These are phyloP conservation scores for Ichneumoninae sp. DNA, from an alignment of 2,888 invertebrate genomes.

Conservation along the genomic window DNA sequence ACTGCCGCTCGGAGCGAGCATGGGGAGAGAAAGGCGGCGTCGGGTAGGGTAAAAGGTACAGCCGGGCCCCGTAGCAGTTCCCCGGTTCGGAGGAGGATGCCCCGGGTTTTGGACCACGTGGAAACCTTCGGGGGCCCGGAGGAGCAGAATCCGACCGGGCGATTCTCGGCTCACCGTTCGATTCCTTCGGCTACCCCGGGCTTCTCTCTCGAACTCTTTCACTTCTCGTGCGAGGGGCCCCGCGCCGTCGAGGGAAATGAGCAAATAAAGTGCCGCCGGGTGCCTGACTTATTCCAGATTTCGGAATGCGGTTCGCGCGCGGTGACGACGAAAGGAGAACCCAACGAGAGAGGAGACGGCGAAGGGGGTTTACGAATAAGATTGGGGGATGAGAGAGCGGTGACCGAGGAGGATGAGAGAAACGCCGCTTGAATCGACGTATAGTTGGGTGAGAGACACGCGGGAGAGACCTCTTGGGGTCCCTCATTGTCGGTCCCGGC, in stretches of 20 bases:
- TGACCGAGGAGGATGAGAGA: slow-evolving; percentile 37
- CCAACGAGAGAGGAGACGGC: slow-evolving; percentile 39
- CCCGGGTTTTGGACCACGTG: not conserved
- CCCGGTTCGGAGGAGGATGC: slow-evolving; percentile 21
- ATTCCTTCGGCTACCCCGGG: slow-evolving; percentile 9
- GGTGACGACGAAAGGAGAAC: slow-evolving; percentile 53
- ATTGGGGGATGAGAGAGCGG: slow-evolving; percentile 46
- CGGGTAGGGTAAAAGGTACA: slow-evolving; percentile 42
- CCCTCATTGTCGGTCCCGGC: slow-evolving; percentile 67
- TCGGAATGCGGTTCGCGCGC: slow-evolving; percentile 78
- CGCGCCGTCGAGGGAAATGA: slow-evolving; percentile 78
- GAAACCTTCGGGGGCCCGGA: not conserved
- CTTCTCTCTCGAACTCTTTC: slow-evolving; percentile 38
- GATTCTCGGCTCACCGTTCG: slow-evolving; percentile 56
- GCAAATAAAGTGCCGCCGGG: slow-evolving; percentile 80
- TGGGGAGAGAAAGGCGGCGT: slow-evolving; percentile 57
- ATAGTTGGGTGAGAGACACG: slow-evolving; percentile 62
- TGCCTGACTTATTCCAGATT: slow-evolving; percentile 79
- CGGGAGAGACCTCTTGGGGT: slow-evolving; percentile 40
- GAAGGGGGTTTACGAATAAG: slow-evolving; percentile 45
- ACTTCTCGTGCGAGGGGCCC: slow-evolving; percentile 62
- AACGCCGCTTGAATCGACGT: slow-evolving; percentile 53
- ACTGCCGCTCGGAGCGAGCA: slow-evolving; percentile 34
- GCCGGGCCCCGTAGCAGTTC: slow-evolving; percentile 4
- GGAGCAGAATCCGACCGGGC: slow-evolving; percentile 27